phyloP scores from a whole-genome alignment of 2,888 invertebrate species.

The Ophraella communa region DNA sequence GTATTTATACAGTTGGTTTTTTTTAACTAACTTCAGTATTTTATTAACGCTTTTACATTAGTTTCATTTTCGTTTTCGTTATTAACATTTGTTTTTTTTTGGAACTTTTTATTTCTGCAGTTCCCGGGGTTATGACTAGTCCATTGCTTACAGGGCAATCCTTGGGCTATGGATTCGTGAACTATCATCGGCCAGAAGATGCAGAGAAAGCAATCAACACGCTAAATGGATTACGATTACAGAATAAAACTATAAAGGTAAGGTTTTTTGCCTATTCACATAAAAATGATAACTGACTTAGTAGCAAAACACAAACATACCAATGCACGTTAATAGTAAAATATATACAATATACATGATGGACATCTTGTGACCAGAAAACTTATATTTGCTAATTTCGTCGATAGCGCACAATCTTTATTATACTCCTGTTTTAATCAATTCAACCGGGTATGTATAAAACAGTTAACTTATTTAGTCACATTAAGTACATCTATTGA shows the following conservation, averaged over 20 bases:
- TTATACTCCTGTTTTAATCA: too few species aligned
- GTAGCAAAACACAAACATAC: too few species aligned
- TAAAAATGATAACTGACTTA: not conserved
- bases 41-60: conserved; percentile 9
- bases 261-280: conserved; percentile 32
- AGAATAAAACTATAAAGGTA: conserved; percentile 99
- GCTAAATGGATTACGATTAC: conserved; percentile 95
- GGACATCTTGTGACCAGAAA: too few species aligned
- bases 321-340: too few species aligned
- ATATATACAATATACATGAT: too few species aligned
- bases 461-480: too few species aligned
- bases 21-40: conserved; percentile 1
- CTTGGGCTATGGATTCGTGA: conserved; percentile 99
- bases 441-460: too few species aligned
- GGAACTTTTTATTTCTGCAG: conserved; percentile 55
- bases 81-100: conserved; percentile 50
- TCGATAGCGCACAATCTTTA: too few species aligned
- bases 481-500: too few species aligned
- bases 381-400: too few species aligned
- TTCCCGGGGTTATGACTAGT: conserved; percentile 60
- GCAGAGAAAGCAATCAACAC: conserved; percentile 99
- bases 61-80: conserved; percentile 48
- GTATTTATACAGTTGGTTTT: not conserved
- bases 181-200: conserved; percentile 97
- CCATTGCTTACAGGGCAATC: conserved; percentile 84